Conservation (phyloP, 2,888 invertebrate species). For the Caenorhabditis sp. region DNA sequence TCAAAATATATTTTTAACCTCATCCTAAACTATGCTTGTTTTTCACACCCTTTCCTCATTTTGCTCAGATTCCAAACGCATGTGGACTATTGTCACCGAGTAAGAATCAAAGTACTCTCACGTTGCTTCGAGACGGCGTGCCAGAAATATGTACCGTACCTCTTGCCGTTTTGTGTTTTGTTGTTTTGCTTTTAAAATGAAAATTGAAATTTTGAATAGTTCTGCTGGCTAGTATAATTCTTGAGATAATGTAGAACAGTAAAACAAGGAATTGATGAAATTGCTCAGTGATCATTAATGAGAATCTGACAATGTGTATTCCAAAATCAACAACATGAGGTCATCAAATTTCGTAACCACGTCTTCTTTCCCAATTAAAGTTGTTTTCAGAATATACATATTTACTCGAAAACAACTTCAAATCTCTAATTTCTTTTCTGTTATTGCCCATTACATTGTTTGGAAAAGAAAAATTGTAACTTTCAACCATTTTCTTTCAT, state of each 20-base stretch:
- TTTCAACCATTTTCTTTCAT: too few relatives aligned
- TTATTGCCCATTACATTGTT: neutral
- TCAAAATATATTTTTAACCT: slow-evolving; percentile 14
- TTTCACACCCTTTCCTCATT: neutral
- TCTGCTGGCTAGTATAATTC: too few relatives aligned
- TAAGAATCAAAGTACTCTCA: slow-evolving; percentile 51
- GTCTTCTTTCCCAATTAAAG: neutral
- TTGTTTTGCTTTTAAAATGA: slow-evolving; percentile 25
- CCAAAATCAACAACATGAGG: neutral
- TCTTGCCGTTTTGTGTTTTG: slow-evolving; percentile 46
- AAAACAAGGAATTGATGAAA: neutral
- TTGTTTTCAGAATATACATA: neutral
- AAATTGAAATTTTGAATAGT: neutral
- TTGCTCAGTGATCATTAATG: neutral
- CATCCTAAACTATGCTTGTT: slow-evolving; percentile 26
- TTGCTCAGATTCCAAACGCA: slow-evolving; percentile 46
- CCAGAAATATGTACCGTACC: slow-evolving; percentile 44
- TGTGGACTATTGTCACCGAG: slow-evolving; percentile 47
- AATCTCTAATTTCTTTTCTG: neutral
- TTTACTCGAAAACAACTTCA: slow-evolving; percentile 9
- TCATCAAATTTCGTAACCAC: slow-evolving; percentile 3
- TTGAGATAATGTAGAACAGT: too few relatives aligned
- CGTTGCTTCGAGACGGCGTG: slow-evolving; percentile 42
- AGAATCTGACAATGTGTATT: neutral
- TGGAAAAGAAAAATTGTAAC: neutral